Percentiles rank a stretch among this genome's conserved stretches.
Evolutionary conservation across 2,113 vertebrate genomes (phyloP).

Genomic region (Polypterus senegalus): DNA sequence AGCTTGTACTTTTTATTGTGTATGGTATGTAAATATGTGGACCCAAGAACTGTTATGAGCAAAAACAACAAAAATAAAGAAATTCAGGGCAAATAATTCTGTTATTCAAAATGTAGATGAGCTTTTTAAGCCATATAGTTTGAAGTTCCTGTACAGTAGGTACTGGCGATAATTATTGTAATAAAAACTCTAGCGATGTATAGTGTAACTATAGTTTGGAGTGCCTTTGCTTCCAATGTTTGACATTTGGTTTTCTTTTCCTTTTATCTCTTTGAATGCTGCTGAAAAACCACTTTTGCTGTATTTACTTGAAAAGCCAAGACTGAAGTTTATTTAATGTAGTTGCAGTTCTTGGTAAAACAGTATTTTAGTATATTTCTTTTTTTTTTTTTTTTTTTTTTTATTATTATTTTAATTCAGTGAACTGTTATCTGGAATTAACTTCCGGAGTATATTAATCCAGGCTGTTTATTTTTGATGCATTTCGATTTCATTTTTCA

Average conservation of each 20-base stretch:
- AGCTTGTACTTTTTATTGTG: slow-evolving; percentile 64
- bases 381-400: too few relatives aligned
- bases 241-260: slow-evolving; percentile 39
- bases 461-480: too few relatives aligned
- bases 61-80: slow-evolving; percentile 73
- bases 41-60: slow-evolving; percentile 97
- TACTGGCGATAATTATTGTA: slow-evolving; percentile 95
- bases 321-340: too few relatives aligned
- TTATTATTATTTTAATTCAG: too few relatives aligned
- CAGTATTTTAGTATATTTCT: too few relatives aligned
- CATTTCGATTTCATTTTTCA: too few relatives aligned
- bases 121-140: slow-evolving; percentile 98
- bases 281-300: slow-evolving; percentile 37
- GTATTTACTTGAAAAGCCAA: not conserved
- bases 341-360: too few relatives aligned
- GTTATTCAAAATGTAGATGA: slow-evolving; percentile 91
- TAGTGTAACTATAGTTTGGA: slow-evolving; percentile 99
- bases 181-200: slow-evolving; percentile 95
- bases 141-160: slow-evolving; percentile 95
- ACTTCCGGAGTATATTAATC: too few relatives aligned
- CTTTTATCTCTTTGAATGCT: slow-evolving; percentile 38
- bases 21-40: slow-evolving; percentile 86
- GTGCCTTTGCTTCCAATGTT: slow-evolving; percentile 95
- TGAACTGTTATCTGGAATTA: too few relatives aligned
- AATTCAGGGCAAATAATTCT: slow-evolving; percentile 79